phyloP scores from a whole-genome alignment of 2,113 vertebrate genomes.

The Panthera leo region DNA sequence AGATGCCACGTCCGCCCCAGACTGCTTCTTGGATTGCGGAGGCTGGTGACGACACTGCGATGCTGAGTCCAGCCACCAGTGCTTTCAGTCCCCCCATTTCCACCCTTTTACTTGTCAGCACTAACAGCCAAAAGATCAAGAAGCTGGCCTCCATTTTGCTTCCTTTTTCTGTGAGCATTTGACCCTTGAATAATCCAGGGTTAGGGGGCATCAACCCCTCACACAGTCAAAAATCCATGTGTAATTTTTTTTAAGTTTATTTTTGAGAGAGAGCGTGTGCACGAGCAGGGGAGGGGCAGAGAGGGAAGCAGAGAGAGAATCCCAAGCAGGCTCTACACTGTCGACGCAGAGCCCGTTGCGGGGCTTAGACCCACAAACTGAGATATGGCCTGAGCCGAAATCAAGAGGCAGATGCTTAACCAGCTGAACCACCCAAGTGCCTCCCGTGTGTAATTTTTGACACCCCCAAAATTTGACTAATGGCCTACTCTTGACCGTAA shows the following conservation, averaged over 20 bases:
- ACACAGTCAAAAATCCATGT: background rate
- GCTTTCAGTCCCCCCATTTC: background rate
- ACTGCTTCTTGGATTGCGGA: background rate
- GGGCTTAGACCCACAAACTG: too few species aligned
- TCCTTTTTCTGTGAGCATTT: background rate
- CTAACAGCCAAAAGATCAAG: background rate
- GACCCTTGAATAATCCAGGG: background rate
- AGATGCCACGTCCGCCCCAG: background rate
- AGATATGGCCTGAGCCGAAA: too few species aligned
- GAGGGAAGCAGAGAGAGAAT: too few species aligned
- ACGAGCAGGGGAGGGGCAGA: too few species aligned
- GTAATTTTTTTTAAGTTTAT: background rate
- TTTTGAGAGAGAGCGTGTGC: too few species aligned
- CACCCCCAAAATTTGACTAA: background rate
- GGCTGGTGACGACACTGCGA: background rate
- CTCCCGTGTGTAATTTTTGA: background rate
- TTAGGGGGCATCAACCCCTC: background rate
- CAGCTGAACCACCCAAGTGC: too few species aligned
- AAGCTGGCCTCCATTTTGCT: background rate
- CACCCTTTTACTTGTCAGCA: background rate
- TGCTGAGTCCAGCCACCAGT: background rate
- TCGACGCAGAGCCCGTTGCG: too few species aligned
- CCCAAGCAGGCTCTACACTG: too few species aligned
- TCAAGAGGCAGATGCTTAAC: too few species aligned
- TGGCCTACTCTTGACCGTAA: background rate